Conservation (phyloP, 2,113 vertebrate genomes). For the Pristiophorus japonicus region DNA sequence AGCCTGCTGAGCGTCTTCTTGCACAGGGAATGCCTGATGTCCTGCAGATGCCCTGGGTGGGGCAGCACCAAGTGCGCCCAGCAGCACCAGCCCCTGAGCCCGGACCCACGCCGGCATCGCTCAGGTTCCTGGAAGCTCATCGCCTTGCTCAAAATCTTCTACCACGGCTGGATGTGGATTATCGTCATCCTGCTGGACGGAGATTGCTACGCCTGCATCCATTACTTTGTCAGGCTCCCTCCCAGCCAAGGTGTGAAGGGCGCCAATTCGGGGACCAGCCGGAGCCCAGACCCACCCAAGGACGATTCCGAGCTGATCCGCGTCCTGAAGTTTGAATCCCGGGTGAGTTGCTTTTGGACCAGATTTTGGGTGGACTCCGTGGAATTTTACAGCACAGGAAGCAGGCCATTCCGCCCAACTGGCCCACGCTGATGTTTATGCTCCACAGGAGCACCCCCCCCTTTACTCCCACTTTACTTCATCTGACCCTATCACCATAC, state of each 20-base stretch:
- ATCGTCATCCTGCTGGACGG: neutral
- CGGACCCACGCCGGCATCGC: neutral
- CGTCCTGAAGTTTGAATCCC: neutral
- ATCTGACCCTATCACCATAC: too few relatives aligned
- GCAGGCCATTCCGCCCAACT: too few relatives aligned
- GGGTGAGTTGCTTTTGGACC: neutral
- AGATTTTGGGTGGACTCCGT: too few relatives aligned
- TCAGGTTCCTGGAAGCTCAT: neutral
- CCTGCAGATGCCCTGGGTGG: neutral
- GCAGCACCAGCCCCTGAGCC: too few relatives aligned
- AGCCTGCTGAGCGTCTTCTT: neutral
- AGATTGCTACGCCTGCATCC: constrained; percentile 4
- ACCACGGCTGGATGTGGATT: constrained; percentile 10
- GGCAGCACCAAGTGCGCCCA: neutral
- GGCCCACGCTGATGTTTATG: too few relatives aligned
- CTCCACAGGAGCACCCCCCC: too few relatives aligned
- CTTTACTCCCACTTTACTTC: too few relatives aligned
- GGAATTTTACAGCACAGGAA: too few relatives aligned
- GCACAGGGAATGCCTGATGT: constrained; percentile 4
- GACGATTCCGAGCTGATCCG: neutral
- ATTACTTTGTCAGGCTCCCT: neutral
- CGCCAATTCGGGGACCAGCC: neutral
- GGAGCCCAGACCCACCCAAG: neutral
- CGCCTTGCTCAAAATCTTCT: neutral
- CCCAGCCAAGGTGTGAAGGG: neutral